phyloP scores from a whole-genome alignment of 2,113 vertebrate species.

The Callospermophilus lateralis region DNA sequence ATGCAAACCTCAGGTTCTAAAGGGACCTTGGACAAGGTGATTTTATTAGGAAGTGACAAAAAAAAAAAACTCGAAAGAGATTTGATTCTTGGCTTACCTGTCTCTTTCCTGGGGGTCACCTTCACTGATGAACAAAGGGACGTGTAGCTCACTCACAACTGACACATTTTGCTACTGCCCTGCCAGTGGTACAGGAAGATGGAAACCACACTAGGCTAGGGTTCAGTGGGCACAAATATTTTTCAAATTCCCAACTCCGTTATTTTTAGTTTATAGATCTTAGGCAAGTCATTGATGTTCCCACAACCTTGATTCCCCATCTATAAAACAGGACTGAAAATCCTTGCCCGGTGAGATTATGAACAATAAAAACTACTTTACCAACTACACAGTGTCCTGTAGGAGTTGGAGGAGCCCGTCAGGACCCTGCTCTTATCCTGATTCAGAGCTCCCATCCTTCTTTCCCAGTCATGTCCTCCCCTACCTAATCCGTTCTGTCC shows the following conservation, averaged over 20 bases:
- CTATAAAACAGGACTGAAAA: not conserved
- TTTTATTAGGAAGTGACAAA: not conserved
- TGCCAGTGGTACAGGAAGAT: not conserved
- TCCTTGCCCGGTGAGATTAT: not conserved
- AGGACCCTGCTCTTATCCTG: fast-evolving
- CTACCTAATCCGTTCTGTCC: not conserved
- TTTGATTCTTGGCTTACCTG: not conserved
- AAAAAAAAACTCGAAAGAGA: not conserved
- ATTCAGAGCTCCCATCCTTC: not conserved
- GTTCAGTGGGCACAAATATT: not conserved
- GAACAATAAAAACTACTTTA: not conserved
- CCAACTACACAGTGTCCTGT: fast-evolving
- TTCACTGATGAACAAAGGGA: not conserved
- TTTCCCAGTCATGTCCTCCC: not conserved
- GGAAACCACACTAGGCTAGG: not conserved
- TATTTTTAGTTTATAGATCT: not conserved
- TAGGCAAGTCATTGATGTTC: not conserved
- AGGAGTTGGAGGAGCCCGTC: not conserved
- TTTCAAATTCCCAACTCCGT: not conserved
- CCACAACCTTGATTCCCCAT: not conserved
- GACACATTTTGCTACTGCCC: not conserved
- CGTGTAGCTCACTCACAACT: not conserved
- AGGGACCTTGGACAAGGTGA: not conserved
- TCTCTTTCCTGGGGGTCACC: not conserved
- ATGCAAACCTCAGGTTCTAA: conserved; percentile 7